Evolutionary conservation across 1,140 invertebrate species (phyloP).

Genomic region (Linepithema humile): DNA sequence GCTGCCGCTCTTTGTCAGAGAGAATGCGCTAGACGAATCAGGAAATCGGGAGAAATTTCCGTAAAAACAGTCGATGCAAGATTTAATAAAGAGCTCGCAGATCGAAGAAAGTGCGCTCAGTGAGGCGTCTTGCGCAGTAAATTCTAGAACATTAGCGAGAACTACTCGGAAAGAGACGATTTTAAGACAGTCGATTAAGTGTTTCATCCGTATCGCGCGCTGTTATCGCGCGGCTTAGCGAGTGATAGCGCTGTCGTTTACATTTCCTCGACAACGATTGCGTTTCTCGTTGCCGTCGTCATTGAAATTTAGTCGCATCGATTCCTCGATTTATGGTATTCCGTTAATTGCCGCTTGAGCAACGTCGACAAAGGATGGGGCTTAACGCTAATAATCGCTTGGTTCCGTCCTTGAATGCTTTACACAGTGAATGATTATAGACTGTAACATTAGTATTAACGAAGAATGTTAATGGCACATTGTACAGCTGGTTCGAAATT

Average conservation of each 20-base stretch:
- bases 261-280: conserved; percentile 9
- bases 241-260: neutral
- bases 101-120: no score
- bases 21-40: no score
- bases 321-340: neutral
- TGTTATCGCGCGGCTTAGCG: neutral
- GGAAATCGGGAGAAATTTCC: no score
- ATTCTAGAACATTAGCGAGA: no score
- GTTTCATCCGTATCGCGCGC: neutral
- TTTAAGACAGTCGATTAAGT: neutral
- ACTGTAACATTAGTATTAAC: neutral
- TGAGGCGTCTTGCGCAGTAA: no score
- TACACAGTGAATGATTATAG: no score
- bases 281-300: neutral
- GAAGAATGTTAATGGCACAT: neutral
- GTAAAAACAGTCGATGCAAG: no score
- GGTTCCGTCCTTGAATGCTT: neutral
- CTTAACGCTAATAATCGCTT: neutral
- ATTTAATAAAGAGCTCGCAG: no score
- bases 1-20: no score
- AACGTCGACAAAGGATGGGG: neutral
- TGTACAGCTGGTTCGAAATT: neutral
- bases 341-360: neutral
- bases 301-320: neutral
- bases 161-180: no score